These are phyloP conservation scores for Conus ventricosus DNA, from an alignment of 1,140 invertebrate genomes.

Conservation along the genomic window DNA sequence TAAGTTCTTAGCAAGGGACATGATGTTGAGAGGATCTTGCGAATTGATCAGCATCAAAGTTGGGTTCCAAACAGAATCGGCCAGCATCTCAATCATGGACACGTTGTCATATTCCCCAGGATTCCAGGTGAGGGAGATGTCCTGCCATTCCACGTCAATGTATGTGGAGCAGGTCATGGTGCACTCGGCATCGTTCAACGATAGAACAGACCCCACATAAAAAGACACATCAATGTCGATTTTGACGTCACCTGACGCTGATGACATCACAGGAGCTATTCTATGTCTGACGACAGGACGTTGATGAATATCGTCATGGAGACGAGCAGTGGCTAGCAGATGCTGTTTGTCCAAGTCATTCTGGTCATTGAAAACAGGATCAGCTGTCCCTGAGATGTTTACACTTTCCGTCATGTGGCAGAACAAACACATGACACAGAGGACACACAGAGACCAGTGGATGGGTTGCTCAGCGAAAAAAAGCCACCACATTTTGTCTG, in stretches of 20 bases:
- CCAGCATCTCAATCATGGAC: slow-evolving; percentile 73
- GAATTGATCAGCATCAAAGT: slow-evolving; percentile 77
- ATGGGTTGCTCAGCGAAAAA: not conserved
- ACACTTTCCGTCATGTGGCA: not conserved
- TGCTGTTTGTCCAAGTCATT: not conserved
- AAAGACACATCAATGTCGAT: not conserved
- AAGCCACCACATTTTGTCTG: not conserved
- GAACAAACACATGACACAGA: not conserved
- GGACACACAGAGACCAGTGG: not conserved
- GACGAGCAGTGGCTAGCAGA: not conserved
- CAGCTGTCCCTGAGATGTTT: not conserved
- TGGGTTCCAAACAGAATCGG: slow-evolving; percentile 75
- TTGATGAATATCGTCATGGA: not conserved
- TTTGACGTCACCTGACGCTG: not conserved
- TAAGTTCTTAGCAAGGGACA: slow-evolving; percentile 22
- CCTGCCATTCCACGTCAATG: slow-evolving; percentile 70
- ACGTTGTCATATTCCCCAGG: slow-evolving; percentile 74
- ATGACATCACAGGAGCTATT: not conserved
- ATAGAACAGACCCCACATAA: not conserved
- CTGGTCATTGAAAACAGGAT: not conserved
- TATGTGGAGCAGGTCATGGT: slow-evolving; percentile 39
- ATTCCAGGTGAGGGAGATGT: slow-evolving; percentile 76
- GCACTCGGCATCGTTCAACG: slow-evolving; percentile 26
- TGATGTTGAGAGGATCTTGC: slow-evolving; percentile 22
- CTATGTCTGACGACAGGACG: not conserved